phyloP scores from a whole-genome alignment of 2,888 invertebrate genomes.

The Andrena minutula region DNA sequence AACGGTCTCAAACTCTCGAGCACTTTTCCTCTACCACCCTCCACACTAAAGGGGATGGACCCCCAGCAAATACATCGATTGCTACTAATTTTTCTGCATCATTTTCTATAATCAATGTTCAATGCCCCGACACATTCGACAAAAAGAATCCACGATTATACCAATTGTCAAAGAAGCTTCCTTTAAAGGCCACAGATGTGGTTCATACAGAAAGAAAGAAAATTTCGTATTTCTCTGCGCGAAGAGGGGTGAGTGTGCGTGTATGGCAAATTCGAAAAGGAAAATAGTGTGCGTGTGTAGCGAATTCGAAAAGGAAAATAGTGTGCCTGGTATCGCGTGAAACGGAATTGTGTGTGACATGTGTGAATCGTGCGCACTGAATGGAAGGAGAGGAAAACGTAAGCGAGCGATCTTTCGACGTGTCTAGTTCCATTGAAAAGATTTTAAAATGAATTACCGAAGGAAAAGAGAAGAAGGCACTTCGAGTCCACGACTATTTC shows the following conservation, averaged over 20 bases:
- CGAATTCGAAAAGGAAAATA: conserved; percentile 9
- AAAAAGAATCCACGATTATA: conserved; percentile 2
- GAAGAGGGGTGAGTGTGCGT: conserved; percentile 35
- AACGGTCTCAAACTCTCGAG: not conserved
- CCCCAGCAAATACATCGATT: conserved; percentile 23
- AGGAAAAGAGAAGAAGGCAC: not conserved
- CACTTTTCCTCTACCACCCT: not conserved
- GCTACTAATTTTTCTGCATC: conserved; percentile 59
- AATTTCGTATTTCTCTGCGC: conserved; percentile 36
- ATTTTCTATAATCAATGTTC: not conserved
- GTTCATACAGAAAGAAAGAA: conserved; percentile 5
- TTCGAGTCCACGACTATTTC: not conserved
- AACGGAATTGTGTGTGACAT: conserved; percentile 8
- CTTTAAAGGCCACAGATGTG: conserved; percentile 3
- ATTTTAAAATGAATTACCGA: not conserved
- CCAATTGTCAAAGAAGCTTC: not conserved
- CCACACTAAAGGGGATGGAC: not conserved
- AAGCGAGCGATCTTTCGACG: conserved; percentile 47
- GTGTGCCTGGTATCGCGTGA: conserved; percentile 18
- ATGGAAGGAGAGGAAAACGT: conserved; percentile 26
- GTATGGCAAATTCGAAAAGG: conserved; percentile 18
- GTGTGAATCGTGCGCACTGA: conserved; percentile 37
- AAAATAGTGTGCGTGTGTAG: not conserved
- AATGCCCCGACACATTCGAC: not conserved
- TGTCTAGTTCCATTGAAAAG: not conserved